These are phyloP conservation scores for Fukomys damarensis DNA, from an alignment of 2,113 vertebrate genomes.

Conservation along the genomic window DNA sequence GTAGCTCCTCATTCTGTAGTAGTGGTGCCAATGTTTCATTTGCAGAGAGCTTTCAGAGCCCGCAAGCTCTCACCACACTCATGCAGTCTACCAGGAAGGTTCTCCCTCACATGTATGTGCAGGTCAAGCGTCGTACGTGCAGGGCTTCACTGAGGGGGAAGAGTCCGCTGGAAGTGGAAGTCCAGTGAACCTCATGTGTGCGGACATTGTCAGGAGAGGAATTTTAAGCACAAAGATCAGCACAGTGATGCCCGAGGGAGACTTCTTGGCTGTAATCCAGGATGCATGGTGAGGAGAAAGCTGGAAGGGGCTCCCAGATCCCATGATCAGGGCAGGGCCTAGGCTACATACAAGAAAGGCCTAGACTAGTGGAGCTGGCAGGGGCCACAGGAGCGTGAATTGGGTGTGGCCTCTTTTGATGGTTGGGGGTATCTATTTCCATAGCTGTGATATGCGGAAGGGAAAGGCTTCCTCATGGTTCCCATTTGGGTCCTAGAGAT, in stretches of 20 bases:
- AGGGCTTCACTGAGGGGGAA: background rate
- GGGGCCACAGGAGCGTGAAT: background rate
- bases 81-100: background rate
- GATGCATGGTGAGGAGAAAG: background rate
- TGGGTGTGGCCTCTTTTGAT: fast-evolving
- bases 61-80: no score
- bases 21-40: background rate
- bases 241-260: background rate
- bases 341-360: no score
- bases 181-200: background rate
- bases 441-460: no score
- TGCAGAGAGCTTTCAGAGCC: background rate
- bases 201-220: background rate
- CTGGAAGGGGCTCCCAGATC: no score
- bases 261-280: background rate
- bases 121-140: background rate
- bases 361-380: background rate
- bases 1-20: background rate
- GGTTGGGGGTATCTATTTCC: background rate
- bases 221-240: background rate
- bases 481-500: background rate
- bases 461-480: background rate
- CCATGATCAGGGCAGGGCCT: background rate
- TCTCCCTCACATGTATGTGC: background rate
- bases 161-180: background rate